Percentiles rank a stretch among this genome's conserved stretches.
These are phyloP conservation scores for Colostygia pectinataria DNA, from an alignment of 2,888 invertebrate genomes.

Conservation along the genomic window DNA sequence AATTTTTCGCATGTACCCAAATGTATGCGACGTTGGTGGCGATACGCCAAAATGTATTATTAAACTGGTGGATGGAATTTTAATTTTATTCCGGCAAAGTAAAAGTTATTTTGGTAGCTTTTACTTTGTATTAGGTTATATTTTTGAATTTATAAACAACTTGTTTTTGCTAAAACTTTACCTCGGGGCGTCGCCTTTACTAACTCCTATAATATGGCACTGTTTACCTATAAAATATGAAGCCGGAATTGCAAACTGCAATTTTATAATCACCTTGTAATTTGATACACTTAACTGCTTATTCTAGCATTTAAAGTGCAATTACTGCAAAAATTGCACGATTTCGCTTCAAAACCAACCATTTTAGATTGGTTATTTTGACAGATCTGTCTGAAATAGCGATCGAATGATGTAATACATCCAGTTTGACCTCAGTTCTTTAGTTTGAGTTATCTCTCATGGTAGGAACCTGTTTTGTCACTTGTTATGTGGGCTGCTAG, in stretches of 20 bases:
- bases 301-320: constrained; percentile 1
- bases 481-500: constrained; percentile 41
- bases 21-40: constrained; percentile 55
- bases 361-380: constrained; percentile 14
- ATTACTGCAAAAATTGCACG: constrained; percentile 4
- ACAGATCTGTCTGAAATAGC: constrained; percentile 43
- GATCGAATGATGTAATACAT: constrained; percentile 56
- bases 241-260: background rate
- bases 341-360: constrained; percentile 5
- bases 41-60: constrained; percentile 72
- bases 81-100: constrained; percentile 56
- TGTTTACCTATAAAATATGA: no score
- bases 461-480: constrained; percentile 56
- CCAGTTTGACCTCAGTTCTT: constrained; percentile 54
- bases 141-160: constrained; percentile 10
- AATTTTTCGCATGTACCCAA: constrained; percentile 43
- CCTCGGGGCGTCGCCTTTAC: no score
- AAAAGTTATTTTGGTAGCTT: constrained; percentile 52
- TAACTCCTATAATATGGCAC: no score
- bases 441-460: constrained; percentile 51
- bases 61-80: constrained; percentile 62
- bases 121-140: constrained; percentile 24
- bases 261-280: background rate
- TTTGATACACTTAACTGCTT: constrained; percentile 1
- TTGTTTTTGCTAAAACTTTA: background rate